These are phyloP conservation scores for Brienomyrus brachyistius DNA, from an alignment of 2,113 vertebrate species.

Conservation along the genomic window DNA sequence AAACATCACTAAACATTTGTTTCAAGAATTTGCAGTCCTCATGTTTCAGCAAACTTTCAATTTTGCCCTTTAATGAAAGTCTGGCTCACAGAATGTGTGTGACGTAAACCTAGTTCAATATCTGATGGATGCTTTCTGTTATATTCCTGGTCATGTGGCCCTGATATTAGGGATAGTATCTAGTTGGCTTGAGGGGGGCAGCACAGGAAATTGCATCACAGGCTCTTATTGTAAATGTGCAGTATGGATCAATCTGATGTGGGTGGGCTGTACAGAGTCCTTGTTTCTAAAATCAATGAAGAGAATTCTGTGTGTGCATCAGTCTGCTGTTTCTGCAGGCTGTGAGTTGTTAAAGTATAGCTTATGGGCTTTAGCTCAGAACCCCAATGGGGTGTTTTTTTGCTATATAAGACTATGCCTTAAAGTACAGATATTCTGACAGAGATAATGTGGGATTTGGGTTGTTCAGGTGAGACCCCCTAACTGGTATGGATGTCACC, in stretches of 20 bases:
- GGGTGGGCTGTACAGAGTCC: background rate
- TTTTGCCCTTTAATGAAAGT: background rate
- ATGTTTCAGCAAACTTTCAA: background rate
- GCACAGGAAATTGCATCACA: conserved; percentile 2
- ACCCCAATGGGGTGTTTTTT: too few relatives aligned
- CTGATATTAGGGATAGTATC: background rate
- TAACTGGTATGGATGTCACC: background rate
- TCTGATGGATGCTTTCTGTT: background rate
- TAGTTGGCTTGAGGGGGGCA: background rate
- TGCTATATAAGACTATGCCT: too few relatives aligned
- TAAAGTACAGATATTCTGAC: background rate
- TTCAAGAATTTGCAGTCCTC: background rate
- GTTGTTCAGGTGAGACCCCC: background rate
- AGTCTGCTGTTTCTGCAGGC: background rate
- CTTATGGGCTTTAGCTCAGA: background rate
- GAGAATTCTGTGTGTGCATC: background rate
- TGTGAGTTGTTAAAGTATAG: background rate
- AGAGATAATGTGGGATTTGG: background rate
- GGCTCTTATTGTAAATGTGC: background rate
- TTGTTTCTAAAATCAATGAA: background rate
- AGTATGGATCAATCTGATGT: background rate
- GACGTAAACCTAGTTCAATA: background rate
- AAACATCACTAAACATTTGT: background rate
- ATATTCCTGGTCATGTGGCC: background rate
- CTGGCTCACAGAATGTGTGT: background rate